Conservation (phyloP, 2,113 vertebrate genomes). For the Neotragus pygmaeus region DNA sequence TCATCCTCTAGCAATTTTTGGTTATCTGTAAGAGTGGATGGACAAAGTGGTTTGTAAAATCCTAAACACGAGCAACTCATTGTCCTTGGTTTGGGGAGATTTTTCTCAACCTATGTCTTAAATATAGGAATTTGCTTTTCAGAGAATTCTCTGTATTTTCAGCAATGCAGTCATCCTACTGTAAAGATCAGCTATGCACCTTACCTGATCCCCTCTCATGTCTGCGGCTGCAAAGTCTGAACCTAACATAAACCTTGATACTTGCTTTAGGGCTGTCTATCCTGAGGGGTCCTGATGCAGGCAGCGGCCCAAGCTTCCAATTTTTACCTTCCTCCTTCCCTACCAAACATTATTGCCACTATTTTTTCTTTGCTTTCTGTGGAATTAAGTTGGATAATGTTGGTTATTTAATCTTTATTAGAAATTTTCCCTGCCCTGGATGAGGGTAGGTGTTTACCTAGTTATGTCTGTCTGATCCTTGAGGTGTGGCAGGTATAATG, state of each 20-base stretch:
- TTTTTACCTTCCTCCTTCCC: neutral
- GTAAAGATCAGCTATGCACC: neutral
- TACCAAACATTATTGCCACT: neutral
- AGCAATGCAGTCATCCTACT: neutral
- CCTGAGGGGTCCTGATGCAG: neutral
- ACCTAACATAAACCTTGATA: neutral
- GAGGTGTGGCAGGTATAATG: neutral
- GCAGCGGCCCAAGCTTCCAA: neutral
- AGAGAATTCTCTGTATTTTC: neutral
- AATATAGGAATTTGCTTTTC: neutral
- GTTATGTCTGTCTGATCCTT: neutral
- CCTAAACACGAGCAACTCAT: neutral
- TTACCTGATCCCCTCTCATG: neutral
- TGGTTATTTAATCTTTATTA: neutral
- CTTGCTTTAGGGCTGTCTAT: neutral
- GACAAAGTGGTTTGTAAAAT: neutral
- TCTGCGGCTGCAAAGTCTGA: neutral
- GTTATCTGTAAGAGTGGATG: neutral
- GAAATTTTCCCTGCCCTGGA: neutral
- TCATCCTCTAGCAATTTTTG: neutral
- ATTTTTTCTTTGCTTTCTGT: neutral
- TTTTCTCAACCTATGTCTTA: neutral
- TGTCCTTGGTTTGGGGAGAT: neutral
- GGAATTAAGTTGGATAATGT: neutral
- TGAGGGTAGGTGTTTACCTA: neutral